Base-by-base conservation (phyloP, 2,888 invertebrate genomes). In the Thera obeliscata region DNA sequence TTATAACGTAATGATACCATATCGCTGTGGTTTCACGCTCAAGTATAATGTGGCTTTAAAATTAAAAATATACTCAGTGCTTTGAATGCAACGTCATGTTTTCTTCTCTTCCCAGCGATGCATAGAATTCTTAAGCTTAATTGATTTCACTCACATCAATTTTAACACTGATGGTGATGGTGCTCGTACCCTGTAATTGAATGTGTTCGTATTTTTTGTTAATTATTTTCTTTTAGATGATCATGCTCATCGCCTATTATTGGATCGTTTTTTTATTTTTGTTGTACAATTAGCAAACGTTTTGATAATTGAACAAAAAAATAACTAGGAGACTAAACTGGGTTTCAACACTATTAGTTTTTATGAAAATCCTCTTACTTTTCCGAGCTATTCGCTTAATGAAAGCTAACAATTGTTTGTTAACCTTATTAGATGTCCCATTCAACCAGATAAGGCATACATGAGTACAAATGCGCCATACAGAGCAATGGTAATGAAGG, bases 1-100 rank as follows among this genome's bases (percentile, higher is more conserved):
- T 87, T 83, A 86, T 82, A 75, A 81, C 82, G 74, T 87, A 86
- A 87, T 85, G 78, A 79, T 79, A 76, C 81, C 73, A 74, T 75
- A 75, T 76, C 69, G 70, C 64, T 72, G 74, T 66, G 56, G 61
- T 73, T 74, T 75, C 61, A 56, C 61, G 57, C 72, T 57, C 65
- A 69, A 61, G 61, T 68, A 61, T 69, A 59, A 65, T 55, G 57
- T 54, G 61, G 52, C 63, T 57, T 62, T 69, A 63, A 66, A 54
- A 65, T 63, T 58, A 55, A 64, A 49, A 61, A 64, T 48, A 36
- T 41, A n/a, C 49, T 56, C 12, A 58, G 22, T 43, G 11, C 6
- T 64, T 61, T 48, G 3, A 56, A 58, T 22, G 55, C 6, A 56
- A 33, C 52, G 55, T 58, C 50, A 57, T 11, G 55, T 58, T 61